Evolutionary conservation across 2,797 vertebrate genomes (phyloP), one percentile per base, ranked within the genome.

Genomic region (Ciconia nigra): DNA sequence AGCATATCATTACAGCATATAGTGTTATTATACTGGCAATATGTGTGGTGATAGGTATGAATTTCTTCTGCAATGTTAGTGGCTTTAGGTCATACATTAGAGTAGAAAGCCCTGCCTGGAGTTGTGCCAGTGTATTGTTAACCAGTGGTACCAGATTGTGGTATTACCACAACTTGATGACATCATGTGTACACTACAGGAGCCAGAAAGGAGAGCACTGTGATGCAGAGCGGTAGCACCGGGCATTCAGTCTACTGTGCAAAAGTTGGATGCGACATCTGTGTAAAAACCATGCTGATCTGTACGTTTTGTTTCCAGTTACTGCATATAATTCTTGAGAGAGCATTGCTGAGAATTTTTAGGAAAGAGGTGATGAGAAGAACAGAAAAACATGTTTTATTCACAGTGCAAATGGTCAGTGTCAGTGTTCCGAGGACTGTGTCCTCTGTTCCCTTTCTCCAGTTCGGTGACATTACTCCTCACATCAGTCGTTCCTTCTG

Each of bases 351-450:
- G 77, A 31, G 51, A 31, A 21, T 19, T 79, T 47, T 47, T 61
- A 33, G 72, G 35, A 11, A 31, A 17, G 41, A 35, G 11, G 18
- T 49, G 24, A 9, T 0, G 2, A 26, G 44, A 47, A 4, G 26
- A 22, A 15, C 39, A 39, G 41, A 41, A 55, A 47, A 39, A 25
- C 18, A 31, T 0, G 1, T 35, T 57, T 52, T 7, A 3, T 13
- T 85, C n/a, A 9, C 11, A 1, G 2, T 0, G 0, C 4, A 14
- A 3, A 25, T 1, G 29, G 29, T 41, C 57, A 72, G 57, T 49
- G 14, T 9, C 20, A 0, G 46, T 33, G 22, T 47, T 83, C 2
- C 8, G 67, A 63, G 77, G 46, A 12, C 7, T 1, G 20, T 13
- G 18, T 21, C 1, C 33, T 61, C 41, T 11, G 6, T 13, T 90